Percentiles rank a stretch among this genome's conserved stretches.
These are phyloP conservation scores for Sycophila texana DNA, from an alignment of 2,888 invertebrate species.

Conservation along the genomic window DNA sequence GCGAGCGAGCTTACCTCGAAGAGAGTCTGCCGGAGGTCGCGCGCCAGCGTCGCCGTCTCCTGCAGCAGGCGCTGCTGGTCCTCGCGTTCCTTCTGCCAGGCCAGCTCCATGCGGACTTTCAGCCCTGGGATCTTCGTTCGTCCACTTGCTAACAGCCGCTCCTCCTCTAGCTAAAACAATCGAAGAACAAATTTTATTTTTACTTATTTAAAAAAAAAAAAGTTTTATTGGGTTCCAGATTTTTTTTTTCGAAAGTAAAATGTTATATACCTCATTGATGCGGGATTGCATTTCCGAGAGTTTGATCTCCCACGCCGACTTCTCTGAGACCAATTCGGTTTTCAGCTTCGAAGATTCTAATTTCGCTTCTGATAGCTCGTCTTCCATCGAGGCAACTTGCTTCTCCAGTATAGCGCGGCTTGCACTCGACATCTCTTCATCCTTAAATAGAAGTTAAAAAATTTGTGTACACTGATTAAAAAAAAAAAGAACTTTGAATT, in stretches of 20 bases:
- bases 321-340: constrained; percentile 92
- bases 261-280: constrained; percentile 88
- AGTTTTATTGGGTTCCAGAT: too few species aligned
- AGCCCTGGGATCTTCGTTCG: constrained; percentile 90
- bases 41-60: constrained; percentile 92
- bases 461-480: constrained; percentile 13
- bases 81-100: constrained; percentile 95
- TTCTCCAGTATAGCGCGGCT: constrained; percentile 85
- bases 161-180: constrained; percentile 87
- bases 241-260: too few species aligned
- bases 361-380: constrained; percentile 90
- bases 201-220: not conserved
- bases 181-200: too few species aligned
- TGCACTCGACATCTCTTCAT: constrained; percentile 85
- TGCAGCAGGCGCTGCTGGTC: constrained; percentile 93
- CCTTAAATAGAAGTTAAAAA: constrained; percentile 67
- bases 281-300: constrained; percentile 92
- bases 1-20: constrained; percentile 80
- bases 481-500: too few species aligned
- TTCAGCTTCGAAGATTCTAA: constrained; percentile 89
- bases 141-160: constrained; percentile 88
- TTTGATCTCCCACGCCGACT: constrained; percentile 90
- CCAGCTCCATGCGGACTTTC: constrained; percentile 91
- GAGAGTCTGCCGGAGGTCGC: constrained; percentile 90
- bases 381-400: constrained; percentile 90